phyloP scores from a whole-genome alignment of 2,113 vertebrate genomes.

The Cryptomyrus ogoouensis region DNA sequence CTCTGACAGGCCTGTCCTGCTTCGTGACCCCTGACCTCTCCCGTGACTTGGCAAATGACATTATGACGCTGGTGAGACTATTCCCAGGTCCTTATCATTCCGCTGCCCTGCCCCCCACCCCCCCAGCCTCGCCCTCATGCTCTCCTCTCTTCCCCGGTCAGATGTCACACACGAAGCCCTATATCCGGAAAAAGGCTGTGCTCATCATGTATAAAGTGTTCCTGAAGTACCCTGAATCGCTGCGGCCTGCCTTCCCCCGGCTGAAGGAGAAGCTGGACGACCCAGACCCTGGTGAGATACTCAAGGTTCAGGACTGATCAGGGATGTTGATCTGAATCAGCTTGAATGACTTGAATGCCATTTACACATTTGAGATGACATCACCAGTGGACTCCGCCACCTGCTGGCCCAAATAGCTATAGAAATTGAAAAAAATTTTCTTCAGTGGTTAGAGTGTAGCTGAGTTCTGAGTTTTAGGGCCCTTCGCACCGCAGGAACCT shows the following conservation, averaged over 20 bases:
- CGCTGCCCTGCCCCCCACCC: not conserved
- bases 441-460: not conserved
- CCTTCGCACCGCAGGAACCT: not conserved
- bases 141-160: constrained; percentile 37
- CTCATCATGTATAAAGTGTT: constrained; percentile 99
- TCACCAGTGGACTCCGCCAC: not conserved
- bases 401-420: not conserved
- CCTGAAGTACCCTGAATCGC: constrained; percentile 90
- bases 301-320: not conserved
- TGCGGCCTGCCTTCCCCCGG: constrained; percentile 89
- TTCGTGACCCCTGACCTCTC: constrained; percentile 97
- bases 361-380: not conserved
- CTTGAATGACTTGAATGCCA: not conserved
- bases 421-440: too few relatives aligned
- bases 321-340: not conserved
- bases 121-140: not conserved
- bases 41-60: constrained; percentile 95
- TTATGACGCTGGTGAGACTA: constrained; percentile 90
- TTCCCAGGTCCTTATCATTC: not conserved
- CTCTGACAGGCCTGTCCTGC: constrained; percentile 96
- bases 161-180: constrained; percentile 99
- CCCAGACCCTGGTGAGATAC: constrained; percentile 79
- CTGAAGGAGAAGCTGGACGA: constrained; percentile 98
- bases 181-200: constrained; percentile 97
- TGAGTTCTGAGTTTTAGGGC: not conserved